phyloP scores from a whole-genome alignment of 2,888 invertebrate species.

The Drosophila picticornis region DNA sequence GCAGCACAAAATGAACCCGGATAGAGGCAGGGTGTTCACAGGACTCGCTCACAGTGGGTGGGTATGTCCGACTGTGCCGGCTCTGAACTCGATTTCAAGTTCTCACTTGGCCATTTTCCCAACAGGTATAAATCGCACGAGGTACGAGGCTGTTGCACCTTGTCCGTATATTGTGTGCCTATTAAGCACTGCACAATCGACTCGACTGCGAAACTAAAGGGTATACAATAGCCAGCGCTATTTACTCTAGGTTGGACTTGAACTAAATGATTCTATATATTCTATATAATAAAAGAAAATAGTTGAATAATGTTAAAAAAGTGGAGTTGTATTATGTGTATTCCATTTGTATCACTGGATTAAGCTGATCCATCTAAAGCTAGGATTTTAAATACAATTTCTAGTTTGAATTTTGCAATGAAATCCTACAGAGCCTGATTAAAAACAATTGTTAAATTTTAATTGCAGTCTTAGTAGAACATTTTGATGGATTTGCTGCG shows the following conservation, averaged over 20 bases:
- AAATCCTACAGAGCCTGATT: background rate
- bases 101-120: conserved; percentile 45
- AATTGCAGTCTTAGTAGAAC: background rate
- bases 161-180: conserved; percentile 1
- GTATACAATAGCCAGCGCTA: background rate
- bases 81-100: conserved; percentile 20
- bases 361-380: background rate
- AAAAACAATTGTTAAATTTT: background rate
- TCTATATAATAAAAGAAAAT: background rate
- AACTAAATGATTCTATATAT: background rate
- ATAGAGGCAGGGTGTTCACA: background rate
- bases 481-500: background rate
- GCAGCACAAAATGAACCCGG: conserved; percentile 56
- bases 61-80: conserved; percentile 68
- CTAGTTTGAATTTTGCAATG: background rate
- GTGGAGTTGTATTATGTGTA: background rate
- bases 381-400: background rate
- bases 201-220: background rate
- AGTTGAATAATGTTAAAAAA: background rate
- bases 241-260: too few species aligned
- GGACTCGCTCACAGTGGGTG: conserved; percentile 67
- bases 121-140: conserved; percentile 59
- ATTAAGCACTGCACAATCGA: background rate
- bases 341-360: too few species aligned
- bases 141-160: conserved; percentile 50